Evolutionary conservation across 2,797 vertebrate species (phyloP), one percentile per base, ranked within the genome.

Genomic region (Tarsius wallacei): DNA sequence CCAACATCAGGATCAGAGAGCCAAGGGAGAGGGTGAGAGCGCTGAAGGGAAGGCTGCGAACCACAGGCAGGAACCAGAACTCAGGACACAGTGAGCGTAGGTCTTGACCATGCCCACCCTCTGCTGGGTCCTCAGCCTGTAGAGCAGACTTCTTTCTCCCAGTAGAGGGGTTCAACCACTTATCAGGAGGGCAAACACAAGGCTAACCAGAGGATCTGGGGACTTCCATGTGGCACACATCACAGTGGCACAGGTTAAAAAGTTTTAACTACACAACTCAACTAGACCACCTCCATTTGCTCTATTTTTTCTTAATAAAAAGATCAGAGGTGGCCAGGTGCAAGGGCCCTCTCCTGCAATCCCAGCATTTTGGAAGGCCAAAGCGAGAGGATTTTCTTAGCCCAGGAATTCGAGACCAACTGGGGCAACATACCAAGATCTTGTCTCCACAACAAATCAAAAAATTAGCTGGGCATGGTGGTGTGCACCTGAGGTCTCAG

Each of bases 291-390:
- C 73, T 83, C 33, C 21, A 87, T 83, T 73, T 84, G 28, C 55
- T 42, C 33, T 77, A 53, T 78, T 92, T 78, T 93, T 59, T 24
- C 55, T 93, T 61, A 87, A 93, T 74, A 70, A 87, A 92, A 85
- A 5, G 42, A 42, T 42, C 42, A 42, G 42, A 42, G 7, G 42
- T 42, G 42, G 42, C 42, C 42, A 5, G 42, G 5, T 42, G 42
- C 42, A 42, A 42, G 42, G 42, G 42, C 42, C 42, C 4, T 42
- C 42, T 42, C 42, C 42, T 42, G 42, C 7, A 42, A 42, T 42
- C 42, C 42, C 42, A 42, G 42, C 42, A 42, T 42, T 42, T 42
- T 42, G 42, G 42, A 5, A 42, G 42, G 42, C 42, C 42, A 42
- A 42, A 42, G 42, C 42, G 42, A 42, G 42, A 42, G 42, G 42